Base-by-base conservation (phyloP, 2,113 vertebrate species). In the Hiodon alosoides region DNA sequence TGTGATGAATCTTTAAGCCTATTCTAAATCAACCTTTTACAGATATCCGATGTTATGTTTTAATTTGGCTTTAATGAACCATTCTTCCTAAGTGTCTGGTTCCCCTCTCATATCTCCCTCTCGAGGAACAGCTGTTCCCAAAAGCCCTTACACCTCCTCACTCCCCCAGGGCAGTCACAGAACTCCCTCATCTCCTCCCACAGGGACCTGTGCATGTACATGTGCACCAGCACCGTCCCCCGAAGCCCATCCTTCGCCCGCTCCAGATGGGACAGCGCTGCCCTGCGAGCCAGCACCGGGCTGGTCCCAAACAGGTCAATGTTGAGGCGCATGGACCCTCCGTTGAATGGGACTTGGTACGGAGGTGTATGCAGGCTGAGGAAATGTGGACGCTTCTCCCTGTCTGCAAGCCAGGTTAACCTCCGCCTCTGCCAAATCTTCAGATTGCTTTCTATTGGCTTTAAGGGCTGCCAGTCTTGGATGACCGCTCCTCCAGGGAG, bases 231-330 rank as follows among this genome's bases (percentile, higher is more conserved):
- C 7, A 81, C 72, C 4, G 1, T 58, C 6, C 78, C 51, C 64
- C 31, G 57, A 50, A 81, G n/a, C 48, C 74, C 61, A 58, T 54
- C 71, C 59, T 14, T 74, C 59, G 14, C 77, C 14, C 48, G 71
- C 60, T 83, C 77, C 46, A 84, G 67, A 66, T 85, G 78, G 60
- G 75, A 55, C 46, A 71, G 47, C 46, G 84, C 62, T 10, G 80
- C 80, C 5, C 9, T 61, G 47, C n/a, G 72, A n/a, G 80, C 81
- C 16, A 79, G 7, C 0, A 48, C 58, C 2, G 48, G 48, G 48
- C 80, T 79, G 7, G 71, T 75, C 3, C 84, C 84, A 54, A 74
- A 83, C 70, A 83, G 55, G 61, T 84, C 83, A 8, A 86, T 81
- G 67, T 79, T 82, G 1, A 84, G 57, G 0, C 76, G 66, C n/a